Percentiles rank a stretch among this genome's conserved stretches.
Conservation (phyloP, 2,888 invertebrate genomes). For the Oxytorus armatus region DNA sequence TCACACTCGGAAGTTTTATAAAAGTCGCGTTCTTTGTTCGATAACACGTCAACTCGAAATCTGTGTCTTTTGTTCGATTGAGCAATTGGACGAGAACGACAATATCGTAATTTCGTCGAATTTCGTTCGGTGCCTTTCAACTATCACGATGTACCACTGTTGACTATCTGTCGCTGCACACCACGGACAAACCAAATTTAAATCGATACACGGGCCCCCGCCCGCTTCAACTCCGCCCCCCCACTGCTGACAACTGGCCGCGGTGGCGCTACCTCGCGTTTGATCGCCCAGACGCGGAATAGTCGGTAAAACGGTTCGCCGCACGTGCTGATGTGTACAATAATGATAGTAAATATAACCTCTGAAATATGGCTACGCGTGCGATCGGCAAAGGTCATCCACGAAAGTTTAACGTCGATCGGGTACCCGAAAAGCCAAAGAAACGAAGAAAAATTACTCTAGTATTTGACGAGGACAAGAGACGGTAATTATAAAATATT, state of each 20-base stretch:
- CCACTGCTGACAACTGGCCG: constrained; percentile 68
- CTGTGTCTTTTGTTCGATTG: background rate
- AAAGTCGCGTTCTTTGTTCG: constrained; percentile 9
- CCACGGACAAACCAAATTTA: constrained; percentile 83
- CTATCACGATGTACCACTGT: constrained; percentile 59
- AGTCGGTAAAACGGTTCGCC: background rate
- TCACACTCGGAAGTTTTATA: background rate
- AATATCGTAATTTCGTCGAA: constrained; percentile 11
- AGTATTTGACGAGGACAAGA: constrained; percentile 87
- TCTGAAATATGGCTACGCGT: constrained; percentile 63
- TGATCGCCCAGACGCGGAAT: background rate
- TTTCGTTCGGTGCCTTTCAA: constrained; percentile 26
- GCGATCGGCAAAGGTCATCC: constrained; percentile 68
- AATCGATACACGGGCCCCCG: constrained; percentile 82
- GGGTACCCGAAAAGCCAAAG: constrained; percentile 79
- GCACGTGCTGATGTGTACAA: background rate
- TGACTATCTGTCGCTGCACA: constrained; percentile 76
- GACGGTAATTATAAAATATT: constrained; percentile 84
- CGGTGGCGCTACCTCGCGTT: constrained; percentile 3
- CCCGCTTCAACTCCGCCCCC: constrained; percentile 69
- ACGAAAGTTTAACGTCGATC: constrained; percentile 72
- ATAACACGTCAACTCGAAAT: too few species aligned
- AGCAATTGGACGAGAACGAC: background rate
- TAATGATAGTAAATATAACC: constrained; percentile 48
- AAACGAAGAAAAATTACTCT: constrained; percentile 85